Evolutionary conservation across 1,140 invertebrate genomes (phyloP), one percentile per base, ranked within the genome.

Genomic region (Tetragnatha versicolor): DNA sequence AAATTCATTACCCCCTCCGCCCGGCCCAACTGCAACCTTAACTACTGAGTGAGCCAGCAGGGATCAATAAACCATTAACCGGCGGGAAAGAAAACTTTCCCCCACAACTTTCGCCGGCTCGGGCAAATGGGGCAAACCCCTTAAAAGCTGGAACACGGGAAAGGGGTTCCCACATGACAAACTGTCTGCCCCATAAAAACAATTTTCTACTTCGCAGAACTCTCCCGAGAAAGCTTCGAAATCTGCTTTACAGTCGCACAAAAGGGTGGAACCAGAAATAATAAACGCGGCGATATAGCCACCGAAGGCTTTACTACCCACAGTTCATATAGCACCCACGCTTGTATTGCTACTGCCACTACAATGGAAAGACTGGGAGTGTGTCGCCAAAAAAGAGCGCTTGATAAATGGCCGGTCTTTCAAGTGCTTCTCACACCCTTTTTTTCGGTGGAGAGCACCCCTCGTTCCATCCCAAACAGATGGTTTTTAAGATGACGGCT

Each of bases 111-210:
- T 33, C 55, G n/a, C 55, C 14, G 20, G 14, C 5, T 3, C 17
- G 14, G 53, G 55, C 12, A 17, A 35, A n/a, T n/a, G 55, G 29
- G 14, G 55, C 55, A 58, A 31, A 58, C 31, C 55, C 35, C 49
- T 68, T 68, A 47, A 68, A 68, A 39, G 39, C 27, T 45, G n/a
- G 35, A 68, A 31, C 17, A 22, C 45, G 49, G 45, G 33, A 49
- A 49, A 47, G 39, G 25, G 55, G 17, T 33, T 58, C 63, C 49
- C 20, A 47, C 39, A 49, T 68, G 63, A 68, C 63, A 68, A 68
- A 68, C 63, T 68, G 63, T 68, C 63, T 39, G 17, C 29, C 47
- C 63, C 63, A 68, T 68, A 68, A 68, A 66, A 68, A 68, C 63
- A 68, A 68, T 68, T 68, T 68, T 68, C 63, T 47, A 68, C 42